These are phyloP conservation scores for Kryptolebias marmoratus DNA, from an alignment of 2,113 vertebrate species.

Conservation along the genomic window DNA sequence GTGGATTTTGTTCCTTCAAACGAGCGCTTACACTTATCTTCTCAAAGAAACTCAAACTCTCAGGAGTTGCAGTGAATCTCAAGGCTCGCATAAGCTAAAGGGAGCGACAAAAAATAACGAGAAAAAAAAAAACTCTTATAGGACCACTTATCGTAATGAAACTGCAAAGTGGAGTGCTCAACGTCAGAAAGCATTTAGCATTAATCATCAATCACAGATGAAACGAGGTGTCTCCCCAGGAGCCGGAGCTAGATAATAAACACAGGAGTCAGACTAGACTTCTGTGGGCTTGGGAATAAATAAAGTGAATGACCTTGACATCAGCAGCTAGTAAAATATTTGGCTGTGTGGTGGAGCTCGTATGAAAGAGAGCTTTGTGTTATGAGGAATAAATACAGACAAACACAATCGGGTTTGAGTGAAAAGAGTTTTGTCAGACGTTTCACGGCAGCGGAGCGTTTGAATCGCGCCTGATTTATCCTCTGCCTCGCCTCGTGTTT, in stretches of 20 bases:
- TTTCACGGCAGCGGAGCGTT: constrained; percentile 36
- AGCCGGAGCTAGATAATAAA: constrained; percentile 58
- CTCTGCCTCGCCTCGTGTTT: constrained; percentile 35
- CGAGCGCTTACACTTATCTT: neutral
- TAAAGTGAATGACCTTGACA: constrained; percentile 66
- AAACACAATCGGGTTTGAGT: constrained; percentile 56
- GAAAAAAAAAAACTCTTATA: constrained; percentile 6
- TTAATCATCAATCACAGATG: constrained; percentile 50
- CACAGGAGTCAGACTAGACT: constrained; percentile 62
- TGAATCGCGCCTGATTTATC: constrained; percentile 33
- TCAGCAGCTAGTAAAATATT: constrained; percentile 68
- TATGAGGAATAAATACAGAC: constrained; percentile 64
- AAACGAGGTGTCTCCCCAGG: constrained; percentile 49
- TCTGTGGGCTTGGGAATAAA: constrained; percentile 70
- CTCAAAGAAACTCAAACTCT: constrained; percentile 24
- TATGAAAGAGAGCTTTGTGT: constrained; percentile 70
- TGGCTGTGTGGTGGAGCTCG: constrained; percentile 34
- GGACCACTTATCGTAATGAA: constrained; percentile 26
- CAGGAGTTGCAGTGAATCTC: constrained; percentile 27
- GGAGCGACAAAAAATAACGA: neutral
- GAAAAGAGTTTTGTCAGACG: constrained; percentile 37
- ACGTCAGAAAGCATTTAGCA: constrained; percentile 43
- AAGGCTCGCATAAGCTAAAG: constrained; percentile 3
- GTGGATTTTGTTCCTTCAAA: constrained; percentile 12
- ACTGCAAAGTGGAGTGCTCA: constrained; percentile 31